Base-by-base conservation (phyloP, 1,140 invertebrate species). In the Drosophila fuyamai region DNA sequence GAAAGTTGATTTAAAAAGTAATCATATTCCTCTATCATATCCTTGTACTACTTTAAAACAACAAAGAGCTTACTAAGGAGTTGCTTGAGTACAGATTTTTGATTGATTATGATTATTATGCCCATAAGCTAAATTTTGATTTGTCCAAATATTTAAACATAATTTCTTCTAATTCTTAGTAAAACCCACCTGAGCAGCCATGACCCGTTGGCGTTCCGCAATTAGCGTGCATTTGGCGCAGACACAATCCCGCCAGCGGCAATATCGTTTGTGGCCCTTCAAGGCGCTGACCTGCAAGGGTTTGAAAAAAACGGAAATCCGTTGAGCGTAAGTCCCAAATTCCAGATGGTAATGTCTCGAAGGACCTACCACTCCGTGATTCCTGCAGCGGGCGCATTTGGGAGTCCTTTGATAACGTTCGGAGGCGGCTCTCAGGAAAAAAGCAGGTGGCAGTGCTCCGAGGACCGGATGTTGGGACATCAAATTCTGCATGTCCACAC, bases 201-300 rank as follows among this genome's bases (percentile, higher is more conserved):
- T 99, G n/a, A 99, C 98, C 13, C 98, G 94, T 93, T 99, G 98
- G 79, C 98, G 94, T 93, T 99, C 98, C 0, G 98, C 98, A 57
- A 99, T 99, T n/a, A 99, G 95, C 0, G 98, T 99, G 94, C 98
- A 99, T 94, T 99, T 99, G 44, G 98, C 97, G 94, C 98, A 99
- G 53, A 97, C 95, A 94, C 98, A 99, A 92, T 99, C 98, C 60
- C 97, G 94, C 98, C 98, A 99, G 53, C 98, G 95, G 92, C 98
- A 99, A 93, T 98, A 99, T 1, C 98, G 95, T 93, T 99, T 99
- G 94, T 99, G 98, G 4, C 98, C 97, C 93, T 99, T 99, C 16
- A 99, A 94, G 2, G 98, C 98, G 5, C 98, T 99, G 43, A 92
- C 92, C 92, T 92, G 78, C 48, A 82, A 79, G n/a, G 36, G 16